These are phyloP conservation scores for Triplophysa siluroides DNA, from an alignment of 2,113 vertebrate genomes.

Conservation along the genomic window DNA sequence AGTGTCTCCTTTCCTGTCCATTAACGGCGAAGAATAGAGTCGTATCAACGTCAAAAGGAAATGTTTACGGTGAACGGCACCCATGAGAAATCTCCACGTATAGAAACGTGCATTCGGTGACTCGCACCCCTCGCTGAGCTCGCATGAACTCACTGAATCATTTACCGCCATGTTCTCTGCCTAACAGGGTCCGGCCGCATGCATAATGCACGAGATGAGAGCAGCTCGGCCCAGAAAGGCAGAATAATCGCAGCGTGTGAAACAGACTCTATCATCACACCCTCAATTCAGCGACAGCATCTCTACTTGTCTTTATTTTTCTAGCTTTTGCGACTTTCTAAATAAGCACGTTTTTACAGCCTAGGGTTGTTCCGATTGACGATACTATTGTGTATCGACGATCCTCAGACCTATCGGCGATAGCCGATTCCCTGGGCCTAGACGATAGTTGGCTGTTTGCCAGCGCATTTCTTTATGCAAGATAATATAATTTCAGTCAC, in stretches of 20 bases:
- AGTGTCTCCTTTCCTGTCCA: slow-evolving; percentile 27
- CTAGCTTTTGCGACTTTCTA: background rate
- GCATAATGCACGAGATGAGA: slow-evolving; percentile 44
- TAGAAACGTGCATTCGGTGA: slow-evolving; percentile 16
- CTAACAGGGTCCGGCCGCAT: slow-evolving; percentile 6
- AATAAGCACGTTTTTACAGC: background rate
- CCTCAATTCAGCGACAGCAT: background rate
- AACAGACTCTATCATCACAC: slow-evolving; percentile 23
- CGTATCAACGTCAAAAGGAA: background rate
- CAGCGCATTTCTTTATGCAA: too few relatives aligned
- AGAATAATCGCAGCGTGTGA: slow-evolving; percentile 9
- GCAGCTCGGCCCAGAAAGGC: slow-evolving; percentile 15
- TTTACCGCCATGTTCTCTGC: slow-evolving; percentile 30
- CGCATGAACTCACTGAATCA: slow-evolving; percentile 10
- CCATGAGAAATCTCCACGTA: slow-evolving; percentile 7
- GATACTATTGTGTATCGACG: too few relatives aligned
- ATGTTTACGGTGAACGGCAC: background rate
- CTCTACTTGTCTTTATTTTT: background rate
- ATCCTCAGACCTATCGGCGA: too few relatives aligned
- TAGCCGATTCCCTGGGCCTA: too few relatives aligned
- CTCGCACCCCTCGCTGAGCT: slow-evolving; percentile 1
- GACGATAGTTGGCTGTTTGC: too few relatives aligned
- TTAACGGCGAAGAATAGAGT: slow-evolving; percentile 14
- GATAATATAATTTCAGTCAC: too few relatives aligned
- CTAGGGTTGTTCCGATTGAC: background rate